phyloP scores from a whole-genome alignment of 2,113 vertebrate species.

The Psammodynastes pulverulentus region DNA sequence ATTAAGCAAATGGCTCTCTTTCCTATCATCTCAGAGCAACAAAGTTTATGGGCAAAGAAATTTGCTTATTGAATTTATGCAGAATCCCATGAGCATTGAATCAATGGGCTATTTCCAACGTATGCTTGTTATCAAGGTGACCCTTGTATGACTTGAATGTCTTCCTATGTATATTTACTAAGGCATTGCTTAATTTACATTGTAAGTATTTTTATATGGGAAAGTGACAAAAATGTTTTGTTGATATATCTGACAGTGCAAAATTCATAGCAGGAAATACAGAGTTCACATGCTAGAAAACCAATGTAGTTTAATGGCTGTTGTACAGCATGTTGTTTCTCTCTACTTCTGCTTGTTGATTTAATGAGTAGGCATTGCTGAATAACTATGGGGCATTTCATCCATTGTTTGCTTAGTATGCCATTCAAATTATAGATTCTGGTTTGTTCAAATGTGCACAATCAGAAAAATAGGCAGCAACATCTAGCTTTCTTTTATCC shows the following conservation, averaged over 20 bases:
- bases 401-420: neutral
- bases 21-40: neutral
- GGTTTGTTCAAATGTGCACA: neutral
- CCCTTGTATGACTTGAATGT: neutral
- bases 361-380: neutral
- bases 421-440: neutral
- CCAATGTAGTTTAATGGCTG: neutral
- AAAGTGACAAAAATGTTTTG: neutral
- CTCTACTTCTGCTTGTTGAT: neutral
- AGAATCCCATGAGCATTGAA: slow-evolving; percentile 38
- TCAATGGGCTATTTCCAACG: slow-evolving; percentile 38
- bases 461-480: neutral
- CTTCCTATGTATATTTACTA: neutral
- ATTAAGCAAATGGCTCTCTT: slow-evolving; percentile 6
- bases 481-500: neutral
- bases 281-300: neutral
- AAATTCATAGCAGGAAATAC: neutral
- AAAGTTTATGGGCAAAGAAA: slow-evolving; percentile 20
- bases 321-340: neutral
- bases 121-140: slow-evolving; percentile 25
- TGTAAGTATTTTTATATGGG: neutral
- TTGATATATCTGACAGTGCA: neutral
- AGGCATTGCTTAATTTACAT: neutral
- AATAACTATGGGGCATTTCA: neutral
- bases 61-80: slow-evolving; percentile 24